A percentile compares a stretch with the other conserved stretches of the same genome.
phyloP scores from a whole-genome alignment of 2,797 vertebrate species.

The Babyrousa celebensis region DNA sequence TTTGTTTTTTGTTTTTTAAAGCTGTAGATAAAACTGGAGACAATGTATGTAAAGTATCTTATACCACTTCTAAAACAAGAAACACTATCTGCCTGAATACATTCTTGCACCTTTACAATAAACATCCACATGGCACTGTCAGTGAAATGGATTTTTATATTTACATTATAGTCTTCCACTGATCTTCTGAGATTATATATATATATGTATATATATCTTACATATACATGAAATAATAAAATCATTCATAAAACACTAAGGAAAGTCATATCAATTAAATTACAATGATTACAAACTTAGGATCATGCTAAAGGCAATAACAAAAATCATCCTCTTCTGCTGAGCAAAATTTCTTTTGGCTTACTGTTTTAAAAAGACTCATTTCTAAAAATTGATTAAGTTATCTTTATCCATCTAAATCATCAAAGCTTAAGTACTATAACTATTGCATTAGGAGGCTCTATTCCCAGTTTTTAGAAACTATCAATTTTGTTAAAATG shows the following conservation, averaged over 20 bases:
- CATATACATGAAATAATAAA: neutral
- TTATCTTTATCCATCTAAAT: neutral
- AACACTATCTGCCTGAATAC: neutral
- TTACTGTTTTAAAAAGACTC: slow-evolving; percentile 3
- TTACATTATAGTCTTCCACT: neutral
- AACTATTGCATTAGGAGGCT: neutral
- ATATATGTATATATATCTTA: neutral
- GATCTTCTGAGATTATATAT: neutral
- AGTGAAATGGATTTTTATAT: neutral
- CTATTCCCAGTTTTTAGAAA: neutral
- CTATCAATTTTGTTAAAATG: slow-evolving; percentile 7
- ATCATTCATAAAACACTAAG: slow-evolving; percentile 14
- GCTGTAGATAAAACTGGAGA: neutral
- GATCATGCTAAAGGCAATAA: neutral
- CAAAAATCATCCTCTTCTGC: neutral
- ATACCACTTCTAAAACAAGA: neutral
- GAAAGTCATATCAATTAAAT: neutral
- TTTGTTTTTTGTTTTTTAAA: neutral
- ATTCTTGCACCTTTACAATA: neutral
- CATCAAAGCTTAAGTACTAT: neutral
- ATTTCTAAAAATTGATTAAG: slow-evolving; percentile 3
- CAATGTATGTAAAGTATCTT: neutral
- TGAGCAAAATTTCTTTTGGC: neutral
- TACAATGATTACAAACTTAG: neutral
- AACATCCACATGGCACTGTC: neutral